Evolutionary conservation across 1,140 invertebrate genomes (phyloP).

Genomic region (Hyles euphorbiae): DNA sequence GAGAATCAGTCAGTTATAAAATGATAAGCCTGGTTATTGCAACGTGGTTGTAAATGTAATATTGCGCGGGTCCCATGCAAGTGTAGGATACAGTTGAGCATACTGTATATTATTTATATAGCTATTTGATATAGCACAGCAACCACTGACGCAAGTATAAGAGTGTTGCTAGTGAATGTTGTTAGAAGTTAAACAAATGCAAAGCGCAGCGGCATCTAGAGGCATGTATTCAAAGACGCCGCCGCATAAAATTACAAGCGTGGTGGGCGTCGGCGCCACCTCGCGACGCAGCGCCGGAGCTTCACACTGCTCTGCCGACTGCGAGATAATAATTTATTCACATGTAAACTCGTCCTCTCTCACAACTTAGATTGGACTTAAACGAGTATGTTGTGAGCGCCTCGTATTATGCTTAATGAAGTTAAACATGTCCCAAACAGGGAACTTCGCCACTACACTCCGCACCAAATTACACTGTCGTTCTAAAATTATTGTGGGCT

Average conservation of each 20-base stretch:
- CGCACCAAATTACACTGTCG: conserved; percentile 28
- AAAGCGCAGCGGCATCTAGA: neutral
- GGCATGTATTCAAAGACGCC: conserved; percentile 32
- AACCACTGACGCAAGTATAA: no score
- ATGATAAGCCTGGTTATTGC: no score
- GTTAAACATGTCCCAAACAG: conserved; percentile 66
- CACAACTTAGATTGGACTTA: conserved; percentile 73
- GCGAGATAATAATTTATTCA: conserved; percentile 73
- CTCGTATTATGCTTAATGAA: conserved; percentile 70
- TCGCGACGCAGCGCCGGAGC: conserved; percentile 16
- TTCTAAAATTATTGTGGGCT: conserved; percentile 18
- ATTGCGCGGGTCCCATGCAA: no score
- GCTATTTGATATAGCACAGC: no score
- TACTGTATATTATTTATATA: no score
- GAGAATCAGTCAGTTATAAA: no score
- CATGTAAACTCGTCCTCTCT: conserved; percentile 57
- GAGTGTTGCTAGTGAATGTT: neutral
- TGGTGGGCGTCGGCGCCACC: no score
- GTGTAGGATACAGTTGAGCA: no score
- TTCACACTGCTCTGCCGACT: conserved; percentile 49
- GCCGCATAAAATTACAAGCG: no score
- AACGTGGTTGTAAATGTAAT: no score
- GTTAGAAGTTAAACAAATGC: conserved; percentile 1
- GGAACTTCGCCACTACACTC: conserved; percentile 32
- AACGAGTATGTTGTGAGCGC: conserved; percentile 67